Conservation (phyloP, 2,113 vertebrate species). For the Pleuronectes platessa region DNA sequence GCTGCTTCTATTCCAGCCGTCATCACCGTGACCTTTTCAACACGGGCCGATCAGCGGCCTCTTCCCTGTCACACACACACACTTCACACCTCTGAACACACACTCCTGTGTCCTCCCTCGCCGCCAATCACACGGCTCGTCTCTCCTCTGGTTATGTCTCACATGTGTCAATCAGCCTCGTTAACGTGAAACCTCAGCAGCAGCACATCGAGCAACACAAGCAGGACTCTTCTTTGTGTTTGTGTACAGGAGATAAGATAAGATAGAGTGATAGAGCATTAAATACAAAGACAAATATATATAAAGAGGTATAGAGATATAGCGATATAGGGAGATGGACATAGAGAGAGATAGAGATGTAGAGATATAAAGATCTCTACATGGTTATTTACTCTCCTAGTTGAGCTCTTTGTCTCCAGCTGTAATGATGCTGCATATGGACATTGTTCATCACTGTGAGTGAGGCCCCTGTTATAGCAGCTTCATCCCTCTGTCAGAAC, state of each 20-base stretch:
- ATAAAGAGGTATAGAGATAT: no score
- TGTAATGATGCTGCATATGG: no score
- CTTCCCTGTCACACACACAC: slow-evolving; percentile 22
- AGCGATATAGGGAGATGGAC: no score
- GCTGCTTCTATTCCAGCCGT: slow-evolving; percentile 25
- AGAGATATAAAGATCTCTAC: no score
- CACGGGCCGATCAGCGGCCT: slow-evolving; percentile 2
- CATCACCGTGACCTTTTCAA: slow-evolving; percentile 55
- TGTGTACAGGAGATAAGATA: not conserved
- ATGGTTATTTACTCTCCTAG: no score
- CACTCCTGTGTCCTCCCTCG: slow-evolving; percentile 6
- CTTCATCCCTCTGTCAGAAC: not conserved
- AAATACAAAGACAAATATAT: not conserved
- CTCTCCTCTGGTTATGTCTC: not conserved
- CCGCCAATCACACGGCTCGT: not conserved
- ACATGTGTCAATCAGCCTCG: not conserved
- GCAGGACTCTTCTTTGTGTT: not conserved
- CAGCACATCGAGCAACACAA: not conserved
- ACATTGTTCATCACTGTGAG: no score
- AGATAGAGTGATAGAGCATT: not conserved
- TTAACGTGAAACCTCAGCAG: not conserved
- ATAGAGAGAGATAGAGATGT: no score
- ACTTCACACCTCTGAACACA: slow-evolving; percentile 31
- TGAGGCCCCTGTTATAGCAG: not conserved
- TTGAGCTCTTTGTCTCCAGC: no score